These are phyloP conservation scores for Vanessa atalanta DNA, from an alignment of 1,140 invertebrate species.

Conservation along the genomic window DNA sequence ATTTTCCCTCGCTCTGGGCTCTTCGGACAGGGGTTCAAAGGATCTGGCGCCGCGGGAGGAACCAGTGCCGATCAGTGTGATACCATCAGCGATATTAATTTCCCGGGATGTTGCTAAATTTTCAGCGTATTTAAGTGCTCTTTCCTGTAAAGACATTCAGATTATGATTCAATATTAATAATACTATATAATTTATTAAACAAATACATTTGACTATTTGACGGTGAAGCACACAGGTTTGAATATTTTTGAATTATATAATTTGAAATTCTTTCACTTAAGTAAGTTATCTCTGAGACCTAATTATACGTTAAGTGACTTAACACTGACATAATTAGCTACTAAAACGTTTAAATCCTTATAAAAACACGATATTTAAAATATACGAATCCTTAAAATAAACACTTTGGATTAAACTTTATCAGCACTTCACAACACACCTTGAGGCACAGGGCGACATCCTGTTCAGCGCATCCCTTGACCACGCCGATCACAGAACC, in stretches of 20 bases:
- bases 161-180: conserved; percentile 20
- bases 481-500: conserved; percentile 84
- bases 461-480: conserved; percentile 85
- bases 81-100: conserved; percentile 85
- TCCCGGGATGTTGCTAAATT: conserved; percentile 76
- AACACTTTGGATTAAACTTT: neutral
- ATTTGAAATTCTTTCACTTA: no score
- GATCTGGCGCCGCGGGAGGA: conserved; percentile 77
- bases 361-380: no score
- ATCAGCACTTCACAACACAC: conserved; percentile 56
- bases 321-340: no score
- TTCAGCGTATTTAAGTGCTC: conserved; percentile 85
- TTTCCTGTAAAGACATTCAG: conserved; percentile 78
- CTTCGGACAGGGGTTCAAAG: conserved; percentile 83
- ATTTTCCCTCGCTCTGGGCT: conserved; percentile 86
- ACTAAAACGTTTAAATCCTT: no score
- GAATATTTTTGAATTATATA: no score
- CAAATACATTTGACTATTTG: neutral
- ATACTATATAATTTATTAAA: neutral
- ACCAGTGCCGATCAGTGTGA: conserved; percentile 86
- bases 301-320: no score
- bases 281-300: no score
- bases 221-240: no score
- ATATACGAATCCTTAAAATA: no score
- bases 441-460: conserved; percentile 88